Percentiles rank a stretch among this genome's conserved stretches.
Conservation (phyloP, 2,797 vertebrate genomes). For the Dermochelys coriacea region DNA sequence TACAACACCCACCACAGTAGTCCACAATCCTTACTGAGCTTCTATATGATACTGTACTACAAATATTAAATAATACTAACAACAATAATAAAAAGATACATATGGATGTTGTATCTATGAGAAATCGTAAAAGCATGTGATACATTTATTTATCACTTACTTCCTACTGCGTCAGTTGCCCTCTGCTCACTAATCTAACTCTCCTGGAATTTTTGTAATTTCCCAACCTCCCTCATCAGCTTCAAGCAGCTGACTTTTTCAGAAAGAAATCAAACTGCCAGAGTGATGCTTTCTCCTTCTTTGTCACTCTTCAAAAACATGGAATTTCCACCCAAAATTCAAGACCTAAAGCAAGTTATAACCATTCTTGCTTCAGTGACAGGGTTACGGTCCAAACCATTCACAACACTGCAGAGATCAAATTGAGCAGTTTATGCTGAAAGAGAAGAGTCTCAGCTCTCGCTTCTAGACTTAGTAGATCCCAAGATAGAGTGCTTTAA, state of each 20-base stretch:
- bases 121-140: not conserved
- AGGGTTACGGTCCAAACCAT: not conserved
- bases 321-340: constrained; percentile 14
- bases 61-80: not conserved
- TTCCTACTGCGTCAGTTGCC: not conserved
- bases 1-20: not conserved
- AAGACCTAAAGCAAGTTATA: not conserved
- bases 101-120: not conserved
- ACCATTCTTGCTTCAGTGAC: not conserved
- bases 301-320: not conserved
- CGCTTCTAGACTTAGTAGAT: not conserved
- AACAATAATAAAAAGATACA: not conserved
- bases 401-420: not conserved
- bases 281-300: not conserved
- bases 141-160: not conserved
- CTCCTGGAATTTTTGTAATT: not conserved
- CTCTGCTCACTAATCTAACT: not conserved
- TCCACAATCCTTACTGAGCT: accelerated
- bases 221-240: not conserved
- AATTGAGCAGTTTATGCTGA: not conserved
- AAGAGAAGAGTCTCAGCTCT: not conserved
- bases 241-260: constrained; percentile 2
- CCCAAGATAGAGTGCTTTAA: not conserved
- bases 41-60: not conserved
- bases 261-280: not conserved